Evolutionary conservation across 2,797 vertebrate genomes (phyloP).

Genomic region (Trematomus bernacchii): DNA sequence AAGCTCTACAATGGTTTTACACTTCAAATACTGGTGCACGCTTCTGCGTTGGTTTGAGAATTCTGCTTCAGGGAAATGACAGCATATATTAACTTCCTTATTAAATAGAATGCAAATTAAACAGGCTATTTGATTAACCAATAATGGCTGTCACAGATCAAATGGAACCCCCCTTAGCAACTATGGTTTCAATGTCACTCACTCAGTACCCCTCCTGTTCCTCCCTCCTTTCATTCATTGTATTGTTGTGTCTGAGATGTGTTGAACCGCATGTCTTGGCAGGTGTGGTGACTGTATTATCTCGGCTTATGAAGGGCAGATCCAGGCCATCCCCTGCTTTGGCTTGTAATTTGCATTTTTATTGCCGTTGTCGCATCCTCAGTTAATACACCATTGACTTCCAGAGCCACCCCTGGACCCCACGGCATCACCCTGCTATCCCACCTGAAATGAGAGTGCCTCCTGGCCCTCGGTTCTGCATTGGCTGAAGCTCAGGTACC

Average conservation of each 20-base stretch:
- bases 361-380: constrained; percentile 84
- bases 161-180: constrained; percentile 35
- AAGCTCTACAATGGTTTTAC: neutral
- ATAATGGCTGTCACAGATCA: constrained; percentile 35
- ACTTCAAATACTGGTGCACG: neutral
- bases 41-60: neutral
- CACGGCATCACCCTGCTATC: constrained; percentile 74
- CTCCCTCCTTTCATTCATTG: constrained; percentile 46
- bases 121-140: constrained; percentile 33
- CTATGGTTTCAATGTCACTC: constrained; percentile 7
- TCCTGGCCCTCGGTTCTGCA: constrained; percentile 50
- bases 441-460: constrained; percentile 78
- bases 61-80: neutral
- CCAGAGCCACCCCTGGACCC: constrained; percentile 75
- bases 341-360: constrained; percentile 89
- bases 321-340: constrained; percentile 78
- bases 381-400: constrained; percentile 85
- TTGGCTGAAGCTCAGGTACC: constrained; percentile 69
- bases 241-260: constrained; percentile 71
- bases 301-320: constrained; percentile 81
- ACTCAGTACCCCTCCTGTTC: constrained; percentile 16
- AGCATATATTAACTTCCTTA: constrained; percentile 4
- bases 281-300: constrained; percentile 84
- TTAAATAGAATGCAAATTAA: constrained; percentile 38
- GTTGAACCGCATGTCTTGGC: constrained; percentile 77